Percentiles rank a stretch among this genome's conserved stretches.
phyloP scores from a whole-genome alignment of 1,140 invertebrate species.

The Liolophura sinensis region DNA sequence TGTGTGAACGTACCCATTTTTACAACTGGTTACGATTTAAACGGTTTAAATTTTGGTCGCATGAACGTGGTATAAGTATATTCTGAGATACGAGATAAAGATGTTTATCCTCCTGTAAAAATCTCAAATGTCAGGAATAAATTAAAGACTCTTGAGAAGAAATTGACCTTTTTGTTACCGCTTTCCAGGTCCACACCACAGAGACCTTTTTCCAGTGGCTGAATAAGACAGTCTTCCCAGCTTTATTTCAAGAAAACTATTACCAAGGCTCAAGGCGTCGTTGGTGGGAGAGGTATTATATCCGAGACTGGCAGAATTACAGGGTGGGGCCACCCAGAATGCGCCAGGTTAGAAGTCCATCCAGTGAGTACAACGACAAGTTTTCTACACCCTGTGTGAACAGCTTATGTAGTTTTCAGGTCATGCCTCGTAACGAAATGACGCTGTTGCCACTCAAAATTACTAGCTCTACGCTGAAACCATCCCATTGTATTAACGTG shows the following conservation, averaged over 20 bases:
- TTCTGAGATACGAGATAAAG: too few species aligned
- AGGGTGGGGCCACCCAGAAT: constrained; percentile 30
- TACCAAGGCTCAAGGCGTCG: constrained; percentile 15
- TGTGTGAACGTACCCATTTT: too few species aligned
- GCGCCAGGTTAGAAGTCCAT: constrained; percentile 26
- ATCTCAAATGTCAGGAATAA: too few species aligned
- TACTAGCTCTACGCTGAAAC: neutral
- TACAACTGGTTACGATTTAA: too few species aligned
- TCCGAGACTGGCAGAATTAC: constrained; percentile 20
- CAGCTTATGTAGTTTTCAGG: neutral
- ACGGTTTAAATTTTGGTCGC: too few species aligned
- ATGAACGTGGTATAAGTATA: too few species aligned
- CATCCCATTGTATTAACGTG: neutral
- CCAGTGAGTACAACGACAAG: constrained; percentile 13
- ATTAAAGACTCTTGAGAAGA: too few species aligned
- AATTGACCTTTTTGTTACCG: too few species aligned
- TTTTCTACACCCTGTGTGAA: neutral
- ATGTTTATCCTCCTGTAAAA: too few species aligned
- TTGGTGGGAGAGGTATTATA: constrained; percentile 15
- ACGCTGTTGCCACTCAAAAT: too few species aligned
- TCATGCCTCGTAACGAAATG: neutral
- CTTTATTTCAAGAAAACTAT: constrained; percentile 24
- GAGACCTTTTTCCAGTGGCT: constrained; percentile 23
- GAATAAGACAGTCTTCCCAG: constrained; percentile 18
- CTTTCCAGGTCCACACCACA: constrained; percentile 13